A percentile compares a stretch with the other conserved stretches of the same genome.
Evolutionary conservation across 1,140 invertebrate species (phyloP).

Genomic region (Heliconius eleuchia): DNA sequence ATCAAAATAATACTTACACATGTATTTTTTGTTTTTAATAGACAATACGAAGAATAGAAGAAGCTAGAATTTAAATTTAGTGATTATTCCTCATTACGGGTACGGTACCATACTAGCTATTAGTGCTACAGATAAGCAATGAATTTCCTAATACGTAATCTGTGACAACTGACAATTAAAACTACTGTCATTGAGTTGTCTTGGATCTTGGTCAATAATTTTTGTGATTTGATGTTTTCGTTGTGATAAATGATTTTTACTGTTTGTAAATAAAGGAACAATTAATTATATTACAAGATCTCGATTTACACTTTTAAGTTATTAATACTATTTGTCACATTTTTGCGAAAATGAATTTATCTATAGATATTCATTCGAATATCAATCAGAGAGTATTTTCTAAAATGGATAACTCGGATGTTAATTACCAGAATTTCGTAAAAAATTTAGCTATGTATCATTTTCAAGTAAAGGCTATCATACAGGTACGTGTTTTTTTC

Average conservation of each 20-base stretch:
- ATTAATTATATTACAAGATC: neutral
- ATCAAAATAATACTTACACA: too few relatives aligned
- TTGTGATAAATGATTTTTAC: neutral
- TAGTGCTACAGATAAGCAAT: neutral
- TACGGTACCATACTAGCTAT: neutral
- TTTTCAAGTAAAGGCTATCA: conserved; percentile 88
- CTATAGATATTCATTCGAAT: conserved; percentile 45
- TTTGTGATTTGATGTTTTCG: neutral
- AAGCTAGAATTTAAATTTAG: too few relatives aligned
- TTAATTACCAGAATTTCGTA: conserved; percentile 59
- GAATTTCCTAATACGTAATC: neutral
- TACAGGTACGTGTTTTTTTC: conserved; percentile 83
- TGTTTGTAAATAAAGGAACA: neutral
- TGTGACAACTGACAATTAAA: neutral
- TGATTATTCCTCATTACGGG: too few relatives aligned
- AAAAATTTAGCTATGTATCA: conserved; percentile 87
- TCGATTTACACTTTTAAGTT: neutral
- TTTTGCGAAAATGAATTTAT: conserved; percentile 43
- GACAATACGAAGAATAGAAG: too few relatives aligned
- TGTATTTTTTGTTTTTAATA: too few relatives aligned
- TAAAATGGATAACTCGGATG: conserved; percentile 58
- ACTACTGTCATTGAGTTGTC: neutral
- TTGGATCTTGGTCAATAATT: neutral
- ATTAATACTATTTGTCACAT: neutral
- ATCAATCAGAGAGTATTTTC: conserved; percentile 44